Base-by-base conservation (phyloP, 2,797 vertebrate species). In the Notolabrus celidotus region DNA sequence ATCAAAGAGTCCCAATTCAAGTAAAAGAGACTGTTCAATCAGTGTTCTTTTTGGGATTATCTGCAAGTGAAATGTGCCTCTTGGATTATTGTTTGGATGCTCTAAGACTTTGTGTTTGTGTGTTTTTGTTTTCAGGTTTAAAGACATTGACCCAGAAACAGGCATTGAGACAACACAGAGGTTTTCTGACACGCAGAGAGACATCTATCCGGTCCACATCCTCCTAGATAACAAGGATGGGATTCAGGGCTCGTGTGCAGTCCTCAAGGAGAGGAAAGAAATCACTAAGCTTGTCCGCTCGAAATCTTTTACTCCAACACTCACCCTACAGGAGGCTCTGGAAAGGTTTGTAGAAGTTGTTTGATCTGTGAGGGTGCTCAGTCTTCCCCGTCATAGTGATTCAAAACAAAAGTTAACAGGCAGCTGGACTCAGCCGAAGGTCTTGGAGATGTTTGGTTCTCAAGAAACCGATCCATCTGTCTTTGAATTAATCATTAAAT, bases 191-290 rank as follows among this genome's bases (percentile, higher is more conserved):
- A 2, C 15, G 2, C 36, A 68, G 23, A 93, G 93, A 54, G 96
- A 98, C 5, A 60, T 95, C 74, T 99, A 99, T 76, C 96, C 97
- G 0, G 66, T 97, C 27, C 80, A 94, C 1, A 94, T 96, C 70
- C 62, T 97, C 82, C 62, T 90, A 2, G 96, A 99, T 14, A 92
- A 97, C 67, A 94, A 95, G 49, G 76, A 93, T 17, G 96, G 96
- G 12, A 91, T 97, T 25, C 97, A 98, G 76, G 98, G 98, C 42
- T 99, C 98, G 0, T 99, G 98, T 80, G 87, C 73, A 2, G 87
- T 94, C 83, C 97, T 96, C 74, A 93, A 90, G 22, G 91, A 96
- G 79, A 95, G 98, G 79, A 83, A 77, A n/a, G 90, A 96, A 23
- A 39, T 98, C 53, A 96, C 95, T 1, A 87, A 77, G 50, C 83